Evolutionary conservation across 2,113 vertebrate genomes (phyloP), one percentile per base, ranked within the genome.

Genomic region (Anoura caudifer): DNA sequence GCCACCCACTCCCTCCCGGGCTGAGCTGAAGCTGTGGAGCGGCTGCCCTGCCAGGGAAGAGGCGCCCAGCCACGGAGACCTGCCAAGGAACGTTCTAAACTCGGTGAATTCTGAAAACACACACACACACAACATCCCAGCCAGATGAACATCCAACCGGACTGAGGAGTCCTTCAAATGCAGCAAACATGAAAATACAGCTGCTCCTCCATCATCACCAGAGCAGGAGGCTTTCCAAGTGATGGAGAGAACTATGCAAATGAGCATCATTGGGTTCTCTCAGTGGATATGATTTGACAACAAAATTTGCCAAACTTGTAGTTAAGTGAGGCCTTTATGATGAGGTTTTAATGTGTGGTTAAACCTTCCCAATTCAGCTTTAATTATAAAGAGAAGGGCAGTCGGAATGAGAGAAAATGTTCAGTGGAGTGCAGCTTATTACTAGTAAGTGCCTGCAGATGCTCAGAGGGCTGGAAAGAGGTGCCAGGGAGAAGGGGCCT

Each of bases 171-270:
- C 56, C 72, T 92, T 92, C 85, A 61, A 47, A 91, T 13, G 41
- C 0, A 96, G 70, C 96, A 93, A 56, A 63, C 75, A 76, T 61
- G 54, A 95, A 96, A 81, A 92, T 52, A 90, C 63, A 96, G 90
- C 63, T 87, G 87, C 20, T 87, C 33, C 93, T 69, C 79, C 33
- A 6, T 41, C 45, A 70, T n/a, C 24, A 50, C 56, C 61, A 70
- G 69, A 79, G 63, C 84, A 14, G 0, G 52, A 75, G 76, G 67
- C 56, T 80, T 90, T 79, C 92, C 87, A 80, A 87, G 87, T 47
- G 4, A 86, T 0, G 81, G 36, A 70, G 5, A 76, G 79, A 76
- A 38, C 41, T 1, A 26, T 11, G n/a, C n/a, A 80, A 65, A 94
- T 50, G 70, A 67, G n/a, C 19, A 7, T 24, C 47, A 22, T 33